Evolutionary conservation across 2,797 vertebrate genomes (phyloP), one percentile per base, ranked within the genome.

Genomic region (Acrossocheilus wenchowensis): DNA sequence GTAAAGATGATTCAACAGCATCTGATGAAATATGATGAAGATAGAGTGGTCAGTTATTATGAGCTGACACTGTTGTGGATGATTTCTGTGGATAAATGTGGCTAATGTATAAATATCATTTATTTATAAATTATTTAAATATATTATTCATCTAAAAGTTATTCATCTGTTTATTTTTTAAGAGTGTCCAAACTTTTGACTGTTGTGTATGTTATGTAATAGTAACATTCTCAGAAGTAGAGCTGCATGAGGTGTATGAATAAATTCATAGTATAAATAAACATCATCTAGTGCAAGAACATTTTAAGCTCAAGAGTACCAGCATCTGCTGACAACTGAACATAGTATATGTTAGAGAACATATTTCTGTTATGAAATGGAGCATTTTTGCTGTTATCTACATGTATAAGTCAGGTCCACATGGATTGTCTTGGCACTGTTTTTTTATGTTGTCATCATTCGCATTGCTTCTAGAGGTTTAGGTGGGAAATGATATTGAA

Each of bases 311-410:
- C 41, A 48, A 48, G 41, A 64, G 57, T 34, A 74, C 21, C 6
- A 48, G 69, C 71, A 83, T 83, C 12, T 74, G 54, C 57, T 30
- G 41, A 41, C 19, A 26, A 6, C 62, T 10, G 14, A 75, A 43
- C 12, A 74, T 39, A 60, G 54, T 78, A 60, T 43, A 75, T 75
- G 48, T 36, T 64, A 64, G 60, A n/a, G 21, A 41, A 83, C n/a
- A 50, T 73, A 64, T 50, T 36, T 34, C 7, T 30, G 36, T n/a
- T 30, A 34, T 48, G 87, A 91, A 93, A 91, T 89, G 90, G 86
- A 81, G 64, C n/a, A 26, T 71, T 89, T 89, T 92, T 88, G 87
- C 92, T 92, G 88, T 90, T 86, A 90, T 87, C 81, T 69, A 9
- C 87, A 60, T 69, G 39, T 90, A 90, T 91, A 89, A 90, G 57